phyloP scores from a whole-genome alignment of 2,888 invertebrate species.

The Cordilura impudica region DNA sequence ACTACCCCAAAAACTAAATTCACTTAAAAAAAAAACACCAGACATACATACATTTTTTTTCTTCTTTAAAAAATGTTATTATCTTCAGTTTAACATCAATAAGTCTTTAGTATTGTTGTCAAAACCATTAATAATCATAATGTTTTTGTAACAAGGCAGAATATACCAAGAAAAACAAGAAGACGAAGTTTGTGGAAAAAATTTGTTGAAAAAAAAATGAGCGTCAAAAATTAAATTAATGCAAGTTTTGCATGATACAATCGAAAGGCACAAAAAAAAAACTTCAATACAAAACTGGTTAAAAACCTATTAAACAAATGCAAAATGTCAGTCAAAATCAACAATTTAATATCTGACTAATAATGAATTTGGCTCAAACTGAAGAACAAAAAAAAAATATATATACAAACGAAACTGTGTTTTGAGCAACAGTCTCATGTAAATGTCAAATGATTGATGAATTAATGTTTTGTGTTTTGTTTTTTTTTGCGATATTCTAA shows the following conservation, averaged over 20 bases:
- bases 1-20: neutral
- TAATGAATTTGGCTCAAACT: slow-evolving; percentile 46
- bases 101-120: slow-evolving; percentile 57
- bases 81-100: slow-evolving; percentile 59
- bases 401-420: slow-evolving; percentile 1
- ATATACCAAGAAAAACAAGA: slow-evolving; percentile 17
- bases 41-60: too few species aligned
- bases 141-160: slow-evolving; percentile 28
- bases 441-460: slow-evolving; percentile 61
- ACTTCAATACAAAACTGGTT: neutral
- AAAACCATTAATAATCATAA: slow-evolving; percentile 62
- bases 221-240: slow-evolving; percentile 63
- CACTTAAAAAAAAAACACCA: neutral
- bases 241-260: slow-evolving; percentile 63
- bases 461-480: neutral
- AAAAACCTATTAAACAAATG: neutral
- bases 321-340: slow-evolving; percentile 24
- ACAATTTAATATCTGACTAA: slow-evolving; percentile 35
- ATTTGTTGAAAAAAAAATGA: slow-evolving; percentile 12
- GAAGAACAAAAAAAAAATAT: too few species aligned
- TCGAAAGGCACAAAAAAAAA: slow-evolving; percentile 20
- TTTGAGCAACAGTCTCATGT: slow-evolving; percentile 2
- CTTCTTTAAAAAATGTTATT: slow-evolving; percentile 27
- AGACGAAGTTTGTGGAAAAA: too few species aligned
- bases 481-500: neutral